A percentile compares a stretch with the other conserved stretches of the same genome.
phyloP scores from a whole-genome alignment of 2,888 invertebrate species.

The Sarcophaga carnaria region DNA sequence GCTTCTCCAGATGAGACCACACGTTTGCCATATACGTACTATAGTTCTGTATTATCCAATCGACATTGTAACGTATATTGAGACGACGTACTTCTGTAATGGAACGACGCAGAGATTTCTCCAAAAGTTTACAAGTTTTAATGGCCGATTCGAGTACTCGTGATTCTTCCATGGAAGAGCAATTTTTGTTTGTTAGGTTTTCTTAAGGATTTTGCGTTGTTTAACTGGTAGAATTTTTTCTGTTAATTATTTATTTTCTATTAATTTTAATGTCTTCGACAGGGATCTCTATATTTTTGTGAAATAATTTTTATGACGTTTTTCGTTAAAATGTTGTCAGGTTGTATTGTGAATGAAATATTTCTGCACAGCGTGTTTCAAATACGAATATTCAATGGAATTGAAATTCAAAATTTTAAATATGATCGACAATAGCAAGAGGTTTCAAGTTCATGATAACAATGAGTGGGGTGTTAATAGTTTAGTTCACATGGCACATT shows the following conservation, averaged over 20 bases:
- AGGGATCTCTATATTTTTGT: not conserved
- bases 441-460: too few relatives aligned
- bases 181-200: not conserved
- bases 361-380: too few relatives aligned
- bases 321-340: not conserved
- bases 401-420: too few relatives aligned
- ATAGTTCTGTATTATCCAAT: conserved; percentile 73
- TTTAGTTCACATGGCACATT: too few relatives aligned
- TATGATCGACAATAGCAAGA: too few relatives aligned
- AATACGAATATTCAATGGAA: too few relatives aligned
- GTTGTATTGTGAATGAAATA: too few relatives aligned
- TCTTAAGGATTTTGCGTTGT: not conserved
- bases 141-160: conserved; percentile 72
- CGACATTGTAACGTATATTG: conserved; percentile 74
- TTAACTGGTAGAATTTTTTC: not conserved
- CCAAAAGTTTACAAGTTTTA: conserved; percentile 71
- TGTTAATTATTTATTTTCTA: not conserved
- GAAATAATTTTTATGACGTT: not conserved
- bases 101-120: conserved; percentile 70
- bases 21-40: conserved; percentile 71
- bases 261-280: not conserved
- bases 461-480: too few relatives aligned
- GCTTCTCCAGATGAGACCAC: conserved; percentile 61
- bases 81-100: conserved; percentile 72
- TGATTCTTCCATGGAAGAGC: conserved; percentile 71